Evolutionary conservation across 2,888 invertebrate species (phyloP), one percentile per base, ranked within the genome.

Genomic region (Melanostoma mellinum): DNA sequence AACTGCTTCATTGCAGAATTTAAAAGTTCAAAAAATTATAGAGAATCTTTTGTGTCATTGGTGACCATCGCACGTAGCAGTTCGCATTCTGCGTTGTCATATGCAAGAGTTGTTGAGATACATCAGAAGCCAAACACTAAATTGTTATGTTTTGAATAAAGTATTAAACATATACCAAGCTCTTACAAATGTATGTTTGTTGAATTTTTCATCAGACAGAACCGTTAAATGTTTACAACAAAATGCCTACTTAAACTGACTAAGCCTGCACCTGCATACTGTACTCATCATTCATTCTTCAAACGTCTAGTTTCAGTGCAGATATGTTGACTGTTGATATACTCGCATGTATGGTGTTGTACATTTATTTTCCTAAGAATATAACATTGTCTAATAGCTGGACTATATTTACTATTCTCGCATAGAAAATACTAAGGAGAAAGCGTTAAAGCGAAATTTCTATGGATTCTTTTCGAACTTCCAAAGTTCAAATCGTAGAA

Each of bases 381-480:
- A 68, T 63, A 30, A 71, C 67, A 50, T 68, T 73, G 69, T 63
- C 56, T 68, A 67, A 60, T 75, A 69, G 74, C 67, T 79, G 84
- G 46, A 75, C 84, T 84, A 84, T 79, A 71, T 79, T 79, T 52
- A 65, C 74, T 78, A 84, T 67, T 42, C 53, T 75, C 65, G 67
- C 71, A 75, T 79, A 79, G 84, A 78, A 20, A 20, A 74, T 56
- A 74, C 79, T 78, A 71, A 84, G 79, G 65, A 80, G 67, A 79
- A 71, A 82, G 74, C 78, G 42, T 61, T 75, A 78, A 77, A 86
- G 77, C 71, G 73, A 50, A 58, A 85, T 86, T 90, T 87, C 85
- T 90, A 88, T 77, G 89, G 90, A 88, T 90, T 90, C 89, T 68
- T 65, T 78, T 87, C 86, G 87, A 86, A 86, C 86, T 86, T 87